These are phyloP conservation scores for Escarpia spicata DNA, from an alignment of 2,888 invertebrate genomes.

Conservation along the genomic window DNA sequence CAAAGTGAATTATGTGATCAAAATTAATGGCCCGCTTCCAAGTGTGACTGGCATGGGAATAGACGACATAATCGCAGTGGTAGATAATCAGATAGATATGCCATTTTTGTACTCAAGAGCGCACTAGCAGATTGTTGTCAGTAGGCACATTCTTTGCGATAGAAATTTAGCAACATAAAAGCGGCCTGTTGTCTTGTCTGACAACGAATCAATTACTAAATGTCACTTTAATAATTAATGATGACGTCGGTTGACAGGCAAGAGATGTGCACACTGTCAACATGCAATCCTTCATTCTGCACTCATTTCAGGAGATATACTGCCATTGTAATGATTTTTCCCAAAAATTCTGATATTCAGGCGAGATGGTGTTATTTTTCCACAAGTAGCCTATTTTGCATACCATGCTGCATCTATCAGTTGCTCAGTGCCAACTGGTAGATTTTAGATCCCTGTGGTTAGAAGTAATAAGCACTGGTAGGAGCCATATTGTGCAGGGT, in stretches of 20 bases:
- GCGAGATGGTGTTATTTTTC: neutral
- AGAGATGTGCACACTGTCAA: neutral
- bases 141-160: neutral
- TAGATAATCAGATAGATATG: slow-evolving; percentile 3
- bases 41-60: slow-evolving; percentile 11
- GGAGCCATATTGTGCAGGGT: neutral
- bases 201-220: neutral
- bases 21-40: slow-evolving; percentile 5
- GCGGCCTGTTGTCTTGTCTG: neutral
- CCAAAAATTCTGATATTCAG: neutral
- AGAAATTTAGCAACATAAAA: neutral
- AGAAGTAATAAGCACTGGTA: neutral
- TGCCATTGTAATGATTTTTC: neutral
- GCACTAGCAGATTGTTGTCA: neutral
- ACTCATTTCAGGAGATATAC: neutral
- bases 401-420: neutral
- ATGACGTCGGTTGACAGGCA: neutral
- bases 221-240: slow-evolving; percentile 13
- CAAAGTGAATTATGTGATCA: slow-evolving; percentile 13
- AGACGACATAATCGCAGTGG: neutral
- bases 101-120: neutral
- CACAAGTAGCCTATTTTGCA: neutral
- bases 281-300: neutral
- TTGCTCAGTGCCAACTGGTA: neutral
- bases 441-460: neutral